phyloP scores from a whole-genome alignment of 2,797 vertebrate species.

The Emys orbicularis region DNA sequence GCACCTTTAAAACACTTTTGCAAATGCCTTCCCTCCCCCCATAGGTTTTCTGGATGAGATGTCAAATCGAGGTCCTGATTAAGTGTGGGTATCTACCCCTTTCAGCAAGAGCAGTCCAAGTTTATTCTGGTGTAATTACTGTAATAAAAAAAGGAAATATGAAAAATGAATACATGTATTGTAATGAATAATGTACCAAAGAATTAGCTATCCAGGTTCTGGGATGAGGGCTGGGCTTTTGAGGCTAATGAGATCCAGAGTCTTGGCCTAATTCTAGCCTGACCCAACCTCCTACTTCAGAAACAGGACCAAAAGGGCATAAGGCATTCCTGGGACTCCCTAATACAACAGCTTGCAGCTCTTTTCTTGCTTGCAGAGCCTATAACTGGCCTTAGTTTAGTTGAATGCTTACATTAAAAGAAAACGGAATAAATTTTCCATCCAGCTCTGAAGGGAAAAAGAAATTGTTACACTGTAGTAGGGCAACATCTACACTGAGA shows the following conservation, averaged over 20 bases:
- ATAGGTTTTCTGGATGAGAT: not conserved
- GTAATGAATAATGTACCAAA: not conserved
- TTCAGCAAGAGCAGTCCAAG: not conserved
- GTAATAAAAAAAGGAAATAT: not conserved
- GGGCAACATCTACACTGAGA: not conserved
- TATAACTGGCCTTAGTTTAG: not conserved
- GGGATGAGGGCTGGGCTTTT: not conserved
- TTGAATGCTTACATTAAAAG: constrained; percentile 2
- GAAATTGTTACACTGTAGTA: not conserved
- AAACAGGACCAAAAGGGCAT: not conserved
- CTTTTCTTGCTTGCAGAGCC: not conserved
- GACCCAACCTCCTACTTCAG: not conserved
- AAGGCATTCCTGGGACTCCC: not conserved
- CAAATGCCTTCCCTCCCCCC: not conserved
- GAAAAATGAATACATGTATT: not conserved
- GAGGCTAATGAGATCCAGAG: not conserved
- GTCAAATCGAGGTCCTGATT: not conserved
- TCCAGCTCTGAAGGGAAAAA: constrained; percentile 3
- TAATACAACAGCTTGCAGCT: not conserved
- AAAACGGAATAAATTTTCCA: not conserved
- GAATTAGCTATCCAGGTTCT: not conserved
- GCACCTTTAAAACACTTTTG: not conserved
- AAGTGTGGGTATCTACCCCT: not conserved
- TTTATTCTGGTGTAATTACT: not conserved
- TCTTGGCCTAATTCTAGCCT: not conserved